Evolutionary conservation across 2,888 invertebrate species (phyloP).

Genomic region (Thyatira batis): DNA sequence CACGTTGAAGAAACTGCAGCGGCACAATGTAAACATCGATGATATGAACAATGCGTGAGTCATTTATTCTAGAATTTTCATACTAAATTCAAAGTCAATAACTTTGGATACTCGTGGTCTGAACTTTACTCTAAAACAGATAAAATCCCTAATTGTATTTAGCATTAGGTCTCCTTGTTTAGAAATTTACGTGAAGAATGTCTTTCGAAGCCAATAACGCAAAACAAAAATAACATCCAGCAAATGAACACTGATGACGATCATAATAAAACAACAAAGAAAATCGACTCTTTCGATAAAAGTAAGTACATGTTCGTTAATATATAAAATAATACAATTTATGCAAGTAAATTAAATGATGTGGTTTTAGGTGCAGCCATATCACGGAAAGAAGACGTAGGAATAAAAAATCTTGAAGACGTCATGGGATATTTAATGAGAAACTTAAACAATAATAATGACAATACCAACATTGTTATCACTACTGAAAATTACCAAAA

Average conservation of each 20-base stretch:
- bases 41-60: conserved; percentile 67
- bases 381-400: background rate
- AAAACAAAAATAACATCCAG: background rate
- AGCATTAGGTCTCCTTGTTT: background rate
- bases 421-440: background rate
- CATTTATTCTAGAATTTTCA: background rate
- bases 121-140: background rate
- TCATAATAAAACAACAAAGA: conserved; percentile 7
- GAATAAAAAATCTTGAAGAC: background rate
- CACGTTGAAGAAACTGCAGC: conserved; percentile 58
- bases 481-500: background rate
- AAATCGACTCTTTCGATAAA: conserved; percentile 6
- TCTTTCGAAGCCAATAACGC: conserved; percentile 12
- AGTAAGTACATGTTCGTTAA: background rate
- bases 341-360: background rate
- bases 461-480: background rate
- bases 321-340: background rate
- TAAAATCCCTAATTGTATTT: background rate
- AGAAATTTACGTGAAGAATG: conserved; percentile 33
- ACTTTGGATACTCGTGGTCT: conserved; percentile 13
- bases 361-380: background rate
- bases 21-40: conserved; percentile 62
- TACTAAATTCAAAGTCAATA: no score
- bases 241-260: conserved; percentile 8
- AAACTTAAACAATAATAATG: background rate